A percentile compares a stretch with the other conserved stretches of the same genome.
Evolutionary conservation across 1,140 invertebrate species (phyloP).

Genomic region (Plectrocnemia conspersa): DNA sequence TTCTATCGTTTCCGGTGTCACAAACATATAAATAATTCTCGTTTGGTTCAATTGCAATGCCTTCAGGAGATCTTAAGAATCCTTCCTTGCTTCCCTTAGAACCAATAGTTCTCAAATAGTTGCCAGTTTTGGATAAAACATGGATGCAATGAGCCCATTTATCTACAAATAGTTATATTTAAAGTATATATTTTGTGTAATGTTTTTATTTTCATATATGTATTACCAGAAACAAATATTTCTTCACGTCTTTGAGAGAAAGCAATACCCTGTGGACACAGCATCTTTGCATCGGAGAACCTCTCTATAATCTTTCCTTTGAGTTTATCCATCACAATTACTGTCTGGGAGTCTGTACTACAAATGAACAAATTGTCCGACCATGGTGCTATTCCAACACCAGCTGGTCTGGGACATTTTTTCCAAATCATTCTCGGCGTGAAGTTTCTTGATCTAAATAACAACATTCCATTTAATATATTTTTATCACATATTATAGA

Average conservation of each 20-base stretch:
- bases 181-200: background rate
- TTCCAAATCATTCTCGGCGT: slow-evolving; percentile 50
- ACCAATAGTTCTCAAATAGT: slow-evolving; percentile 58
- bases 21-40: slow-evolving; percentile 64
- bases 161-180: slow-evolving; percentile 44
- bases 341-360: slow-evolving; percentile 53
- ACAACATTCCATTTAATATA: slow-evolving; percentile 6
- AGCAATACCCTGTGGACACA: slow-evolving; percentile 64
- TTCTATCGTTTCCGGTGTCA: slow-evolving; percentile 70
- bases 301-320: slow-evolving; percentile 51
- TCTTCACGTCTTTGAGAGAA: slow-evolving; percentile 57
- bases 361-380: slow-evolving; percentile 53
- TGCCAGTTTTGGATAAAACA: slow-evolving; percentile 61
- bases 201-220: background rate
- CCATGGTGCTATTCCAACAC: slow-evolving; percentile 56
- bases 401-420: slow-evolving; percentile 55
- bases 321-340: slow-evolving; percentile 53
- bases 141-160: slow-evolving; percentile 75
- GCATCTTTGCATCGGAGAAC: slow-evolving; percentile 53
- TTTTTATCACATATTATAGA: slow-evolving; percentile 4
- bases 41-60: slow-evolving; percentile 59
- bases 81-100: slow-evolving; percentile 58
- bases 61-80: slow-evolving; percentile 67
- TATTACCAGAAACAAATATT: slow-evolving; percentile 58
- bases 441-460: slow-evolving; percentile 46